Percentiles rank a stretch among this genome's conserved stretches.
phyloP scores from a whole-genome alignment of 2,888 invertebrate species.

The Drosophila picticornis region DNA sequence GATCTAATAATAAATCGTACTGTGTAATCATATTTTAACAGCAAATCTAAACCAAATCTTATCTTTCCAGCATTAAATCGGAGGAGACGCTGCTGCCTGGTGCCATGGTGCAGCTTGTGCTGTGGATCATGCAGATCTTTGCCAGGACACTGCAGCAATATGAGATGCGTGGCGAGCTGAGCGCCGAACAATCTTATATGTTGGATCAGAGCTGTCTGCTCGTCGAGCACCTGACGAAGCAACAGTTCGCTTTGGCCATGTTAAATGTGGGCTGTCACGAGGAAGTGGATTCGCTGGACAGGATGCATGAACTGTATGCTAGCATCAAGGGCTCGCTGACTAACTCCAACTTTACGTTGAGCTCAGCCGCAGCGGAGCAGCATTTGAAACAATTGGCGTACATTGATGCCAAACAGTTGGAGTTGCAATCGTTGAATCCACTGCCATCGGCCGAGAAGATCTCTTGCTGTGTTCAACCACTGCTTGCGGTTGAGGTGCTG shows the following conservation, averaged over 20 bases:
- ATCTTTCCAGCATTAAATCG: constrained; percentile 89
- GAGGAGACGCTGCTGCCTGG: constrained; percentile 95
- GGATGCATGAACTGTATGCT: constrained; percentile 91
- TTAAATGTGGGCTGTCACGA: constrained; percentile 93
- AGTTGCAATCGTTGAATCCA: constrained; percentile 86
- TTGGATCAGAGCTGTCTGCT: constrained; percentile 90
- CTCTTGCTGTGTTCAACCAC: constrained; percentile 91
- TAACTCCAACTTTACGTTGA: constrained; percentile 79
- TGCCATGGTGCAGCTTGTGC: constrained; percentile 92
- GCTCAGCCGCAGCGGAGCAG: constrained; percentile 74
- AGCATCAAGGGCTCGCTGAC: constrained; percentile 81
- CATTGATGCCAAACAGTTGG: constrained; percentile 82
- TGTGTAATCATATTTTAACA: too few relatives aligned
- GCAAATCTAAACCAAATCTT: background rate
- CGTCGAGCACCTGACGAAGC: constrained; percentile 89
- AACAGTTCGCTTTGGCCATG: constrained; percentile 92
- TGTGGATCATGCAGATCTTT: constrained; percentile 93
- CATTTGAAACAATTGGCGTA: constrained; percentile 82
- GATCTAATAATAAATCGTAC: too few relatives aligned
- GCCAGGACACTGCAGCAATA: constrained; percentile 78
- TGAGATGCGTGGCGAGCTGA: constrained; percentile 79
- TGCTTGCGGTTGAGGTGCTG: constrained; percentile 93
- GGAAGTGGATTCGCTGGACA: constrained; percentile 89
- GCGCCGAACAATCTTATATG: constrained; percentile 86
- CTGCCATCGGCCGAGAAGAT: constrained; percentile 87